Base-by-base conservation (phyloP, 2,113 vertebrate species). In the Thalassarche chlororhynchos region DNA sequence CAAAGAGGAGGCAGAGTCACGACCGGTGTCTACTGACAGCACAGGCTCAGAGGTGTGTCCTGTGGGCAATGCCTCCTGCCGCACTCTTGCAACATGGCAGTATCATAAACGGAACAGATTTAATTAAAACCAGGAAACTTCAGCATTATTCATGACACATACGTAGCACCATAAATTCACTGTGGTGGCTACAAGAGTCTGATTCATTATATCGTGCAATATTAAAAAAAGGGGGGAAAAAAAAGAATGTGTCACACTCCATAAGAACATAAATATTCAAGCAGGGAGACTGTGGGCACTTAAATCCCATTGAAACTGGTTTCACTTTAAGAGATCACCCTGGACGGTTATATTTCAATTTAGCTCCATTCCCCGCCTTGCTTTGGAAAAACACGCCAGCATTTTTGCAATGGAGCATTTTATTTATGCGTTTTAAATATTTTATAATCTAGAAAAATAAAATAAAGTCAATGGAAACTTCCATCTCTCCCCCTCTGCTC, bases 101-200 rank as follows among this genome's bases (percentile, higher is more conserved):
- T 12, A 52, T 49, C 66, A 49, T 18, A 64, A 83, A 84, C 4
- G 12, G 40, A 58, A 5, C 9, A 40, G 68, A 81, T 91, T 96
- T 91, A 78, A 96, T 94, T 81, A 96, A 96, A 95, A 25, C n/a
- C 96, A 93, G 95, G 91, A 87, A 96, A 82, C 52, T 20, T 54
- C 74, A 8, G 77, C 11, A 4, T 64, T 47, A 64, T 96, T 89
- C 91, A 40, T 10, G 40, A 72, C 80, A 91, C 89, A 62, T 62
- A 42, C 10, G 8, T 46, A 81, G 80, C 64, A 38, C 93, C 84
- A 82, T 94, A 94, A 96, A 94, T 95, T 55, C 84, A 81, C 77
- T 7, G 1, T 20, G 11, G 69, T 47, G 74, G 68, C 87, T 62
- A 46, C 78, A 25, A 54, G 83, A 8, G 71, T 71, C 23, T 3